phyloP scores from a whole-genome alignment of 2,113 vertebrate genomes.

The Macquaria australasica region DNA sequence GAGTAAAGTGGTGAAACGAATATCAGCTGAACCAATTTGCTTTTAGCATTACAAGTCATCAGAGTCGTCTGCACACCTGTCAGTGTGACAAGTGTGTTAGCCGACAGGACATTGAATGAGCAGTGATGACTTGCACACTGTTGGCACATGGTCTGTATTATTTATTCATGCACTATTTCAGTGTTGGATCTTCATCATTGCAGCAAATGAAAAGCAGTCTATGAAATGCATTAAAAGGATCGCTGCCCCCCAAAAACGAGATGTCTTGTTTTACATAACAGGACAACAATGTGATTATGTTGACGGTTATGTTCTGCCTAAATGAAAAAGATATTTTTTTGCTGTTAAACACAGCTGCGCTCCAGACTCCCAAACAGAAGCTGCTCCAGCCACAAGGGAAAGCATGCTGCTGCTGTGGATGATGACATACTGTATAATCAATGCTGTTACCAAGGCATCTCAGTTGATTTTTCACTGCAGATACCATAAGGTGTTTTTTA shows the following conservation, averaged over 20 bases:
- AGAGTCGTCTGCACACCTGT: not conserved
- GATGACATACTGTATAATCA: conserved; percentile 46
- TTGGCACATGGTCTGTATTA: not conserved
- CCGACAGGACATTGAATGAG: not conserved
- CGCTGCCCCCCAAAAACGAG: not conserved
- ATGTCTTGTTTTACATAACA: conserved; percentile 19
- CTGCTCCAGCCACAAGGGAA: conserved; percentile 28
- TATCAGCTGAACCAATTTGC: conserved; percentile 30
- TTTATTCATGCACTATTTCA: conserved; percentile 2
- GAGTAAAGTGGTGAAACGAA: conserved; percentile 5
- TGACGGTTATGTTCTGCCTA: conserved; percentile 6
- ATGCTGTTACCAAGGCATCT: conserved; percentile 27
- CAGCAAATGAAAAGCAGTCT: not conserved
- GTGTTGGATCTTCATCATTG: not conserved
- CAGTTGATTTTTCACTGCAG: conserved; percentile 9
- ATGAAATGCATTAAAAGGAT: conserved; percentile 9
- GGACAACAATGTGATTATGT: not conserved
- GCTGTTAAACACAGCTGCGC: conserved; percentile 37
- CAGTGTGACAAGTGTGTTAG: not conserved
- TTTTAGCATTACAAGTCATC: conserved; percentile 6
- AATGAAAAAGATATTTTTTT: conserved; percentile 12
- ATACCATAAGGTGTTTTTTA: conserved; percentile 6
- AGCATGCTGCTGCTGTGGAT: conserved; percentile 1
- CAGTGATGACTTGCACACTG: not conserved
- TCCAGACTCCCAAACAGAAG: conserved; percentile 24